A percentile compares a stretch with the other conserved stretches of the same genome.
Evolutionary conservation across 2,888 invertebrate genomes (phyloP).

Genomic region (Catocala nupta): DNA sequence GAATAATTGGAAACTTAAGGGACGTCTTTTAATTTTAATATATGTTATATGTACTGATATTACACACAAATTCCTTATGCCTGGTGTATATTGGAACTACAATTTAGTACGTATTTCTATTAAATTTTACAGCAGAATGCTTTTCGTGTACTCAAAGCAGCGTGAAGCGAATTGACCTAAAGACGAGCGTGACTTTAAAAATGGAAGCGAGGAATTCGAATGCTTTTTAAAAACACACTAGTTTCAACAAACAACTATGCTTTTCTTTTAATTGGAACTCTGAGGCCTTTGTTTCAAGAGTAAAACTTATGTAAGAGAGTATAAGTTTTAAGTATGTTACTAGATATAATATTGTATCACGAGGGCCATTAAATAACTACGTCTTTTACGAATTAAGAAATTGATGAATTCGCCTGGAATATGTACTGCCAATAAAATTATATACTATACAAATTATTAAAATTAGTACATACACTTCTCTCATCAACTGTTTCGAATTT

Average conservation of each 20-base stretch:
- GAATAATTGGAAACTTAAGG: no score
- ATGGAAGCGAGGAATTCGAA: conserved; percentile 4
- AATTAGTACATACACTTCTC: no score
- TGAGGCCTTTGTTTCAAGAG: neutral
- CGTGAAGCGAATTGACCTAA: conserved; percentile 22
- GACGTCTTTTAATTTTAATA: no score
- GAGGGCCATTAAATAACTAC: no score
- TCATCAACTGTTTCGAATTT: no score
- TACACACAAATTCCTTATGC: conserved; percentile 8
- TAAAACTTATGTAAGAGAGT: no score
- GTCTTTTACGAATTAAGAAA: no score
- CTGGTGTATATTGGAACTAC: conserved; percentile 24
- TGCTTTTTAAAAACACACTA: neutral
- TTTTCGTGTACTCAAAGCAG: conserved; percentile 29
- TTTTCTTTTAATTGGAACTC: conserved; percentile 1
- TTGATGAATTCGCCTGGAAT: no score
- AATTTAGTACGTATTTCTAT: conserved; percentile 31
- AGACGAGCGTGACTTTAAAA: conserved; percentile 13
- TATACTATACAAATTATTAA: no score
- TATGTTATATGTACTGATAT: no score
- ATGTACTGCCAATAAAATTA: no score
- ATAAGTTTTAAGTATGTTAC: neutral
- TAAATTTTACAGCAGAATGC: conserved; percentile 34
- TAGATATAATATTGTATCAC: no score
- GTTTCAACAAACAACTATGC: neutral